Evolutionary conservation across 2,113 vertebrate species (phyloP).

Genomic region (Ariopsis seemanni): DNA sequence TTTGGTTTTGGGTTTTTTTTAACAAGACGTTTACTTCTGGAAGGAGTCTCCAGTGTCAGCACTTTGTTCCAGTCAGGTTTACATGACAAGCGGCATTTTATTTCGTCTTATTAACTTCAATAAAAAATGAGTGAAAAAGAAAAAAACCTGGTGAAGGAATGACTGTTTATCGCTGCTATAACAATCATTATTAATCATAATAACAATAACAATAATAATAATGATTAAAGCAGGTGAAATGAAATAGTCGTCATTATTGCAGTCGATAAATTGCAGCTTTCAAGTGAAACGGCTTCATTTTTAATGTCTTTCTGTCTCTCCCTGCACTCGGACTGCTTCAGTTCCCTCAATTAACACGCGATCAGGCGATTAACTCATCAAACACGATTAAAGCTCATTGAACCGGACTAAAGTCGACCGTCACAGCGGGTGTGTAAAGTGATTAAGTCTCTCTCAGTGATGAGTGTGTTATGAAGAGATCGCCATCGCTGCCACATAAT

Average conservation of each 20-base stretch:
- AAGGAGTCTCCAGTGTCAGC: too few relatives aligned
- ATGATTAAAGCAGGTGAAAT: too few relatives aligned
- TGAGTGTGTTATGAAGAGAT: constrained; percentile 64
- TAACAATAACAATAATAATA: too few relatives aligned
- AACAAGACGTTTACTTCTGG: too few relatives aligned
- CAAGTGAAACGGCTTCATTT: not conserved
- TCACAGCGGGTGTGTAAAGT: constrained; percentile 33
- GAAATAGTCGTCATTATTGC: not conserved
- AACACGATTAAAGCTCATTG: constrained; percentile 55
- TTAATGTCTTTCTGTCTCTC: not conserved
- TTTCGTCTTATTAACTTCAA: too few relatives aligned
- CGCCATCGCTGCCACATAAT: constrained; percentile 60
- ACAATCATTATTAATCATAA: too few relatives aligned
- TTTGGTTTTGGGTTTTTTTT: too few relatives aligned
- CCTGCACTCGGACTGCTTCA: not conserved
- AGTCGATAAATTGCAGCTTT: not conserved
- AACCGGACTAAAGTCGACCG: constrained; percentile 44
- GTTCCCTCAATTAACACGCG: constrained; percentile 48
- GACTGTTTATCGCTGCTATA: too few relatives aligned
- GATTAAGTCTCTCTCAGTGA: constrained; percentile 41
- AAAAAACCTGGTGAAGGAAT: too few relatives aligned
- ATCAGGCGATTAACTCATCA: constrained; percentile 60
- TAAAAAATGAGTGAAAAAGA: too few relatives aligned
- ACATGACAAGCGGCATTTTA: too few relatives aligned
- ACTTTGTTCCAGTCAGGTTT: too few relatives aligned